Percentiles rank a stretch among this genome's conserved stretches.
Conservation (phyloP, 53 echinoderm and acorn worm genomes). For the Echinometra lucunter region DNA sequence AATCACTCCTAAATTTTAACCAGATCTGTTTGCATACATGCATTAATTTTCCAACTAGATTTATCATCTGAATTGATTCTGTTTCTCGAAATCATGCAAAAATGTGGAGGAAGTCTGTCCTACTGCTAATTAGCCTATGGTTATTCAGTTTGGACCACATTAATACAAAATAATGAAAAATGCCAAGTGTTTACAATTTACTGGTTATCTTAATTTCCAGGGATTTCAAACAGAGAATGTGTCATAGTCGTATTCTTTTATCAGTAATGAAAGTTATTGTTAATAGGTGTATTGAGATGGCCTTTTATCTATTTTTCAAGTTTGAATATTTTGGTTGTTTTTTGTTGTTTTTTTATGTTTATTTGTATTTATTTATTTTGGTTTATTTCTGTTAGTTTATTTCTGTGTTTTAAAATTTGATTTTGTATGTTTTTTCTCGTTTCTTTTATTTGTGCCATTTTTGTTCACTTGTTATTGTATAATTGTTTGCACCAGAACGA, state of each 20-base stretch:
- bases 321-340: background rate
- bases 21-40: too few species aligned
- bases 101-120: too few species aligned
- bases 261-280: background rate
- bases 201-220: background rate
- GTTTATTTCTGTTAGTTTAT: background rate
- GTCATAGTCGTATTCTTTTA: too few species aligned
- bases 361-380: background rate
- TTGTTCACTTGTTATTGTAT: background rate
- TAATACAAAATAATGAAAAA: too few species aligned
- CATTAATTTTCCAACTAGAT: too few species aligned
- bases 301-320: background rate
- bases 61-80: too few species aligned
- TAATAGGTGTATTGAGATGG: background rate
- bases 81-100: too few species aligned
- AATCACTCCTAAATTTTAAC: too few species aligned
- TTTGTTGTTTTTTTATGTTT: background rate
- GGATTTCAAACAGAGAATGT: background rate
- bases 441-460: background rate
- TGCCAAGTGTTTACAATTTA: background rate
- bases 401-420: too few species aligned
- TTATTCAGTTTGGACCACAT: too few species aligned
- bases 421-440: background rate
- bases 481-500: constrained; percentile 48
- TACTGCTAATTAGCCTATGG: too few species aligned